Base-by-base conservation (phyloP, 2,113 vertebrate genomes). In the Heterotis niloticus region DNA sequence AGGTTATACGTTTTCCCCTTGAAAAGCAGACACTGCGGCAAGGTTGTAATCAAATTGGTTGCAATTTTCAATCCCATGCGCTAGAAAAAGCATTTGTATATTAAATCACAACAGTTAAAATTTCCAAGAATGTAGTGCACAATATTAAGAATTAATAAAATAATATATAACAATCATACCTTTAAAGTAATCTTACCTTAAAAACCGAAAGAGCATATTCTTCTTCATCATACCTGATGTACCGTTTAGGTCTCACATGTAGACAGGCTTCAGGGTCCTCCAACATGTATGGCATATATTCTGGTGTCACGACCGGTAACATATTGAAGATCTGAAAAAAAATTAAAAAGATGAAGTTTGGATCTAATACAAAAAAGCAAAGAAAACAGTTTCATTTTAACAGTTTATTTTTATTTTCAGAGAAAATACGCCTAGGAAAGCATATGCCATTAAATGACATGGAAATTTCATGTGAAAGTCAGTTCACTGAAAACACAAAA, bases 21-120 rank as follows among this genome's bases (percentile, higher is more conserved):
- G 65, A 13, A 24, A 18, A 52, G 51, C 78, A 92, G 92, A 64
- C 92, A 69, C 70, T 88, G 75, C 4, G 92, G 92, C 54, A 77
- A 0, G 74, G 14, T 34, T 7, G 86, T 62, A 1, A 77, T 0
- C 67, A 91, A 14, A 81, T 91, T 91, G 64, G 90, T 91, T 12
- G 76, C 86, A 80, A 90, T 85, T 83, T 96, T 96, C 84, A 97
- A 79, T 69, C 95, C 95, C 68, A 92, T 81, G n/a, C 28, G 78
- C 95, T 97, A 80, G 56, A 81, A 71, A 76, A 16, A 67, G 7
- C 74, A 77, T 17, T 81, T 10, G 44, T 62, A 44, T 4, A 26
- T 26, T 68, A 23, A 76, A 13, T 5, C n/a, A 11, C 24, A 9
- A 68, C 23, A 14, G n/a, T 5, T 1, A 57, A 20, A 44, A 18